Conservation (phyloP, 2,113 vertebrate genomes). For the Muscicapa adusta region DNA sequence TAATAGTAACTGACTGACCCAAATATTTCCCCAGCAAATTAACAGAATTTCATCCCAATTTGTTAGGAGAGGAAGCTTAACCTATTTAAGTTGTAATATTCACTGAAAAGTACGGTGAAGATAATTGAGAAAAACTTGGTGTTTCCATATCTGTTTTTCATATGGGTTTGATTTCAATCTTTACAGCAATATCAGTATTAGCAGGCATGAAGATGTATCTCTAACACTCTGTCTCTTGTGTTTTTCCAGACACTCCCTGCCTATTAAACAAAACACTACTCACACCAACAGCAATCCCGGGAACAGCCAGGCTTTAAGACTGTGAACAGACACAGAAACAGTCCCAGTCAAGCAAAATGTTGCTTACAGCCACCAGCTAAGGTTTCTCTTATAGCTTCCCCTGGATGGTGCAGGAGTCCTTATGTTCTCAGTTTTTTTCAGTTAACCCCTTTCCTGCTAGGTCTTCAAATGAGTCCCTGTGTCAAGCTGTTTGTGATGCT, state of each 20-base stretch:
- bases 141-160: neutral
- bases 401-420: neutral
- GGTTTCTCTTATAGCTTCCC: neutral
- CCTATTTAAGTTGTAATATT: neutral
- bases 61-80: neutral
- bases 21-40: conserved; percentile 23
- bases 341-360: neutral
- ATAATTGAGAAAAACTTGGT: neutral
- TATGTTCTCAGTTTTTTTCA: neutral
- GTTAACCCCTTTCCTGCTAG: neutral
- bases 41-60: neutral
- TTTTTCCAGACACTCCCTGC: conserved; percentile 18
- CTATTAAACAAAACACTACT: neutral
- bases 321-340: neutral
- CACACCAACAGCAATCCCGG: neutral
- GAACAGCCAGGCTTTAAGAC: neutral
- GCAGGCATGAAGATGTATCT: neutral
- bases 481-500: neutral
- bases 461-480: neutral
- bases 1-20: conserved; percentile 60
- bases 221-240: neutral
- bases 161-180: neutral
- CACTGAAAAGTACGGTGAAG: neutral
- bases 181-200: neutral
- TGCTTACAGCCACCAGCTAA: neutral